phyloP scores from a whole-genome alignment of 92 coral and sea anemone genomes.

The Virgularia gustaviana region DNA sequence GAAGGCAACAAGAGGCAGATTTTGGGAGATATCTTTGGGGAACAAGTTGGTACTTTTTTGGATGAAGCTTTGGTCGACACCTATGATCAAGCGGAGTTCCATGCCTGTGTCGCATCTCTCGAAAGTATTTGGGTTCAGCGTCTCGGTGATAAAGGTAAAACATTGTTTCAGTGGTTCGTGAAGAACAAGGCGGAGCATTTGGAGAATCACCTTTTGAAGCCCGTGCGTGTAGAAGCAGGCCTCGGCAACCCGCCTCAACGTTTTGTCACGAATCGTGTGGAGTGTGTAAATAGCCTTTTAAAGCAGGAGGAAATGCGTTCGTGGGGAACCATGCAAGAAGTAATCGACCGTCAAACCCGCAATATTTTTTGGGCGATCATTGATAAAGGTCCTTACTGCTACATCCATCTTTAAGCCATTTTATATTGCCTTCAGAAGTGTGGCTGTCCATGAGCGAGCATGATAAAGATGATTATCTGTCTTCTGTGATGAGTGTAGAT shows the following conservation, averaged over 20 bases:
- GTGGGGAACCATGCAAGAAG: slow-evolving; percentile 7
- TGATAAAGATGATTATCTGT: slow-evolving; percentile 24
- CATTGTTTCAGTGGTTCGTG: slow-evolving; percentile 31
- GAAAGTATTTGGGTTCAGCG: slow-evolving; percentile 26
- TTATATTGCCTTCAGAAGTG: not conserved
- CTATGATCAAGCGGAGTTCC: slow-evolving; percentile 45
- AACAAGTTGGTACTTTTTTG: slow-evolving; percentile 42
- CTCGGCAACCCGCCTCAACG: slow-evolving; percentile 31
- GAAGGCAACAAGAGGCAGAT: slow-evolving; percentile 9
- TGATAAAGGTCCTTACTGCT: slow-evolving; percentile 39
- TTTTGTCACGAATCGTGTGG: slow-evolving; percentile 34
- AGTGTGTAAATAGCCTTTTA: slow-evolving; percentile 40
- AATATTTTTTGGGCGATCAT: slow-evolving; percentile 46
- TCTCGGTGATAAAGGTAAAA: slow-evolving; percentile 32
- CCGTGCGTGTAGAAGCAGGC: slow-evolving; percentile 34
- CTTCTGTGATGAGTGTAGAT: not conserved
- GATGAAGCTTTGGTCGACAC: slow-evolving; percentile 52
- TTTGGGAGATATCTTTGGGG: slow-evolving; percentile 42
- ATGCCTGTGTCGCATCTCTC: slow-evolving; percentile 3
- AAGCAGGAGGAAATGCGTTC: slow-evolving; percentile 4
- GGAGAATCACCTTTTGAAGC: slow-evolving; percentile 23
- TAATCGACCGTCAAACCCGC: slow-evolving; percentile 34
- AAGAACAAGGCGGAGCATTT: slow-evolving; percentile 30
- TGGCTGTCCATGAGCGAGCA: slow-evolving; percentile 36
- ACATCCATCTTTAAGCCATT: slow-evolving; percentile 30